Evolutionary conservation across 2,888 invertebrate genomes (phyloP), one percentile per base, ranked within the genome.

Genomic region (Odontocerum albicorne): DNA sequence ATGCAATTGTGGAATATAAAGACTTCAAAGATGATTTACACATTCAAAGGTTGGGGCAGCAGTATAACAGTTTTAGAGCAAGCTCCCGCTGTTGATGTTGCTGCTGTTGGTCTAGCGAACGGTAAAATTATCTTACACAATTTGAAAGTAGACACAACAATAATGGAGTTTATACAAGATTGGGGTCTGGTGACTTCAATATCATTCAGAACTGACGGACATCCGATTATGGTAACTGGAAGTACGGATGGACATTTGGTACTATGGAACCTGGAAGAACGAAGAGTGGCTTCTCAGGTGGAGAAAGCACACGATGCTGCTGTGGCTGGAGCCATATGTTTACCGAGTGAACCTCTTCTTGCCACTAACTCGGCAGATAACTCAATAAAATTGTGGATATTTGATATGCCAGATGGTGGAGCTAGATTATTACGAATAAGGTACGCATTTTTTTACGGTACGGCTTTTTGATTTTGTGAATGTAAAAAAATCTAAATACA

Each of bases 281-380:
- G 80, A 60, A 82, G 86, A 67, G 77, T 96, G 1, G 79, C 88
- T 51, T 88, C 89, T 57, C 96, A 96, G 71, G 72, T 96, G 15
- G 75, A 87, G 43, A 75, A 82, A 35, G 94, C 93, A 1, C 99
- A 99, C 68, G 75, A 80, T 39, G 80, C 77, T 1, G 71, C 84
- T 8, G 87, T 98, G 2, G 84, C 86, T 7, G 93, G 96, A 0
- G 73, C 96, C 64, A 78, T 86, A 62, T 96, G 90, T 72, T 76
- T 98, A 40, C 87, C 90, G 40, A 88, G 86, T 52, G 96, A 99
- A 69, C 96, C 97, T 0, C 71, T 98, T 0, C 77, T 97, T 72
- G 82, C 96, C 1, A 92, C 96, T 0, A 93, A 93, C 8, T 94
- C 95, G 0, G 83, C 88, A n/a, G 97, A 98, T 66, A 97, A 97